A percentile compares a stretch with the other conserved stretches of the same genome.
Conservation (phyloP, 2,888 invertebrate genomes). For the Hirtodrosophila confusa region DNA sequence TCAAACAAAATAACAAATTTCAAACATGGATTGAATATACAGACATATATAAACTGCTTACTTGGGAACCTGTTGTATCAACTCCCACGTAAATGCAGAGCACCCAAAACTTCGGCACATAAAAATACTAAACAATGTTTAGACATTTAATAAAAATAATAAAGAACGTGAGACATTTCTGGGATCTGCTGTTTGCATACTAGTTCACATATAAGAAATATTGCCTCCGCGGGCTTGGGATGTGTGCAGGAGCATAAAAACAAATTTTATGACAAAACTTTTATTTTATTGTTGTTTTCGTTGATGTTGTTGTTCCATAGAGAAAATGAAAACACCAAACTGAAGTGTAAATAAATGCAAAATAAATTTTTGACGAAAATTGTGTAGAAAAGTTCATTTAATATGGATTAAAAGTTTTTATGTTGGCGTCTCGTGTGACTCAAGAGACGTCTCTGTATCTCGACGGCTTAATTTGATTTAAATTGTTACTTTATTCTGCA, state of each 20-base stretch:
- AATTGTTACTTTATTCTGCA: constrained; percentile 42
- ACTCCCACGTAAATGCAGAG: constrained; percentile 6
- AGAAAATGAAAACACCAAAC: constrained; percentile 54
- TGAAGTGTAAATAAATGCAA: constrained; percentile 68
- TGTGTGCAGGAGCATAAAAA: constrained; percentile 53
- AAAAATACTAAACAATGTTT: constrained; percentile 59
- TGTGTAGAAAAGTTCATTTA: constrained; percentile 70
- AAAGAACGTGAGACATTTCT: constrained; percentile 65
- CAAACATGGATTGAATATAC: too few species aligned
- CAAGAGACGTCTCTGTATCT: constrained; percentile 19
- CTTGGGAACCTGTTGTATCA: neutral
- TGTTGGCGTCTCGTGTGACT: constrained; percentile 38
- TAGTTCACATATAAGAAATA: constrained; percentile 40
- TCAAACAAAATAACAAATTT: neutral
- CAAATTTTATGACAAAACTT: constrained; percentile 71
- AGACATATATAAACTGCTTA: too few species aligned
- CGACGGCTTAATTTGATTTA: constrained; percentile 57
- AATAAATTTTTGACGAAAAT: constrained; percentile 68
- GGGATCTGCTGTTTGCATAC: constrained; percentile 34
- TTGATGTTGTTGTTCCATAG: constrained; percentile 26
- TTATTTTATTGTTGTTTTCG: constrained; percentile 47
- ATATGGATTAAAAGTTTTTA: constrained; percentile 75
- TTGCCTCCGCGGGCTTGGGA: constrained; percentile 12
- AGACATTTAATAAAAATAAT: constrained; percentile 66
- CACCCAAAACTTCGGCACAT: constrained; percentile 48